Evolutionary conservation across 1,140 invertebrate species (phyloP).

Genomic region (Trichonephila clavipes): DNA sequence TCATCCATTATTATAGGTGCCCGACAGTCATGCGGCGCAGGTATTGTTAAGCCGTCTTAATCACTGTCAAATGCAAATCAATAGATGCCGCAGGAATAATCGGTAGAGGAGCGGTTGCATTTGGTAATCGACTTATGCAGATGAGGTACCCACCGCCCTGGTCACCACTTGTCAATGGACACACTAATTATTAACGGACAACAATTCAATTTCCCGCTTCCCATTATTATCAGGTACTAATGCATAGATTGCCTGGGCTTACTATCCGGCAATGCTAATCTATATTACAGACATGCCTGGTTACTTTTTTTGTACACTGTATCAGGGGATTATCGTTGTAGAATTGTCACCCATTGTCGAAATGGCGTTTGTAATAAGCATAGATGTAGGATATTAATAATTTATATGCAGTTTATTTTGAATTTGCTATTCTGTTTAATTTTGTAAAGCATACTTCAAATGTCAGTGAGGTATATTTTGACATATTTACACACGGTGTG

Average conservation of each 20-base stretch:
- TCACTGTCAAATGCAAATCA: slow-evolving; percentile 51
- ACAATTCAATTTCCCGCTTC: background rate
- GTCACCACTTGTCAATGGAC: slow-evolving; percentile 22
- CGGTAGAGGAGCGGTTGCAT: slow-evolving; percentile 4
- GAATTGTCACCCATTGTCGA: too few relatives aligned
- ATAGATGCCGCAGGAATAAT: slow-evolving; percentile 26
- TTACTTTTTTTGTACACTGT: too few relatives aligned
- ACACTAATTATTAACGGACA: slow-evolving; percentile 53
- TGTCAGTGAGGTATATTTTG: too few relatives aligned
- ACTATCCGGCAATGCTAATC: too few relatives aligned
- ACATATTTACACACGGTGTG: too few relatives aligned
- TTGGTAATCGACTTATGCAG: slow-evolving; percentile 58
- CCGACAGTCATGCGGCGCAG: background rate
- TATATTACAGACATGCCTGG: too few relatives aligned
- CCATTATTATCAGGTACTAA: slow-evolving; percentile 34
- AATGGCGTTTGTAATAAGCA: too few relatives aligned
- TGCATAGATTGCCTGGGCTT: background rate
- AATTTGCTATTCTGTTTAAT: too few relatives aligned
- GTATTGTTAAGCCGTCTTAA: background rate
- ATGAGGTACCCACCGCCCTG: background rate
- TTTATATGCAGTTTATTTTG: too few relatives aligned
- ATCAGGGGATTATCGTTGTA: too few relatives aligned
- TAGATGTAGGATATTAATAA: too few relatives aligned
- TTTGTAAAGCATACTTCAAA: too few relatives aligned
- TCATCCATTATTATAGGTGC: background rate